Conservation (phyloP, 1,140 invertebrate species). For the Bombus haemorrhoidalis region DNA sequence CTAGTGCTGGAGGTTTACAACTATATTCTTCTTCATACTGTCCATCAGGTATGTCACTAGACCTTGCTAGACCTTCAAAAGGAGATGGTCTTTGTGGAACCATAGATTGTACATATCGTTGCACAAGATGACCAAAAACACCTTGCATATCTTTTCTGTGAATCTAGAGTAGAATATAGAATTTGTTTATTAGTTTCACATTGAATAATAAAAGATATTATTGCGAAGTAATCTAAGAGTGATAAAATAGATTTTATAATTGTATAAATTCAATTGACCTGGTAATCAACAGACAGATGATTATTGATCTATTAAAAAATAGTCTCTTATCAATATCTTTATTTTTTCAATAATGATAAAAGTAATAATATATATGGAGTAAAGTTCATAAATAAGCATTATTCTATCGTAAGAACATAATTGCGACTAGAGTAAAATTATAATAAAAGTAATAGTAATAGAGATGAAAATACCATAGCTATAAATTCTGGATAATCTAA, state of each 20-base stretch:
- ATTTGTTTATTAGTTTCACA: background rate
- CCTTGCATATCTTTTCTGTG: constrained; percentile 84
- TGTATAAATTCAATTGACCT: background rate
- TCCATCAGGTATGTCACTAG: constrained; percentile 86
- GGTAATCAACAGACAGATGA: background rate
- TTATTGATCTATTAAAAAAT: background rate
- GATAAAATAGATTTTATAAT: background rate
- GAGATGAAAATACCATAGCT: constrained; percentile 84
- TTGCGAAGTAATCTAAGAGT: background rate
- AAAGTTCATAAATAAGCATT: background rate
- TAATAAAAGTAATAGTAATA: background rate
- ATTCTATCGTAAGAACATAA: background rate
- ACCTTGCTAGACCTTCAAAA: constrained; percentile 66
- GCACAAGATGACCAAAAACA: constrained; percentile 84
- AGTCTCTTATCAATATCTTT: background rate
- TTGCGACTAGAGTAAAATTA: background rate
- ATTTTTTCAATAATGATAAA: background rate
- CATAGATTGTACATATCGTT: constrained; percentile 82
- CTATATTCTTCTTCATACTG: constrained; percentile 93
- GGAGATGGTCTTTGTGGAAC: constrained; percentile 80
- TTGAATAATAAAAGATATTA: background rate
- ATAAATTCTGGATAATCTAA: constrained; percentile 92
- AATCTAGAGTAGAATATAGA: constrained; percentile 65
- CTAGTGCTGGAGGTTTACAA: constrained; percentile 92
- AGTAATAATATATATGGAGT: background rate